Evolutionary conservation across 2,888 invertebrate species (phyloP), one percentile per base, ranked within the genome.

Genomic region (Protula sp.): DNA sequence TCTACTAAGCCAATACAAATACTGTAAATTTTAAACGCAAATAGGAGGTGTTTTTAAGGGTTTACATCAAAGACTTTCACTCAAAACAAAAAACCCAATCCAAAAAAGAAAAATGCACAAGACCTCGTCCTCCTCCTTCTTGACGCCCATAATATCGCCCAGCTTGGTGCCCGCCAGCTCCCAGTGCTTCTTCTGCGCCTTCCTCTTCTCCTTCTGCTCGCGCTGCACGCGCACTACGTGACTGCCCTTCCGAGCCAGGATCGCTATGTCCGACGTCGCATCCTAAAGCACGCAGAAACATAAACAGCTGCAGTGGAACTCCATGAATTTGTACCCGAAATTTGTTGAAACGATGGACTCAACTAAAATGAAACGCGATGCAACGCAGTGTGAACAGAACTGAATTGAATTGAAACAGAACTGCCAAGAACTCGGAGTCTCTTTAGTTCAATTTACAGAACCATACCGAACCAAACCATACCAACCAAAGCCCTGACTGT

Each of bases 151-250:
- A 48, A 99, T 93, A 76, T 98, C 94, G 76, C 94, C 94, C 62
- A 95, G 85, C 72, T 90, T 91, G 1, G 97, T 98, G 47, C 99
- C 99, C 54, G 95, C 93, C 61, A 99, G 82, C 80, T 99, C 95
- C 98, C 98, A 99, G 78, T 99, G 97, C 77, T 99, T 98, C 80
- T 95, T 94, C 80, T 99, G 98, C 0, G 94, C 95, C 78, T 92
- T 94, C 58, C 89, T 87, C n/a, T 94, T 84, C 78, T 99, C 99
- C 75, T 97, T 95, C 78, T 97, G 93, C 78, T 99, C 99, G 57
- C 99, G 86, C 79, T 89, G 93, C 0, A 88, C 88, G 64, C 92
- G 86, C 0, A 99, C 99, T 2, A 93, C 83, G 1, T 89, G 88
- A 63, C 78, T 74, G 1, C 98, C 99, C 82, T 97, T 98, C 2